phyloP scores from a whole-genome alignment of 2,113 vertebrate species.

The Calyptomena viridis region DNA sequence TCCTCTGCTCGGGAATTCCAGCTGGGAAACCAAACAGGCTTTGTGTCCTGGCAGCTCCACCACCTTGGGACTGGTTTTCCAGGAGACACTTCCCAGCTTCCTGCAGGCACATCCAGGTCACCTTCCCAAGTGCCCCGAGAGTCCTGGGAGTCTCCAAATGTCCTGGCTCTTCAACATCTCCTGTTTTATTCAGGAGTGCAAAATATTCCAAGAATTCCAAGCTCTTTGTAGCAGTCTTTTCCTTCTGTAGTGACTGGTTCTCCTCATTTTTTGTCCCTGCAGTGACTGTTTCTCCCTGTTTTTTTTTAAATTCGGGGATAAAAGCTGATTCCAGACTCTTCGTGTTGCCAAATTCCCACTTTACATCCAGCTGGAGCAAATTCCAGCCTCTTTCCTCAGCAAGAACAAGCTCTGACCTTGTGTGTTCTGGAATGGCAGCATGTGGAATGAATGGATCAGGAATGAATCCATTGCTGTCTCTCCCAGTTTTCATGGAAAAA shows the following conservation, averaged over 20 bases:
- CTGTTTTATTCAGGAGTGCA: neutral
- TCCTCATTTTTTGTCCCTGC: neutral
- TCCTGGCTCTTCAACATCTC: neutral
- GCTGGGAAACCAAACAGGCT: neutral
- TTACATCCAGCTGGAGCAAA: neutral
- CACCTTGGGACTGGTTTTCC: neutral
- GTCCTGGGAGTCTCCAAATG: neutral
- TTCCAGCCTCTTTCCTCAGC: neutral
- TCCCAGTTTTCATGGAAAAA: neutral
- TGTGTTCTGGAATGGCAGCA: neutral
- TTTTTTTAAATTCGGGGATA: neutral
- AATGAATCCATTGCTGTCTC: neutral
- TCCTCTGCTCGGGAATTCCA: neutral
- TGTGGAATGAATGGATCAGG: conserved; percentile 23
- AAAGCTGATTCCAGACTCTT: neutral
- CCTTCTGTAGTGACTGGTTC: neutral
- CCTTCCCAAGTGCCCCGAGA: neutral
- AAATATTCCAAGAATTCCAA: neutral
- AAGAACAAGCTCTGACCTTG: neutral
- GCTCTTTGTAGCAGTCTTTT: neutral
- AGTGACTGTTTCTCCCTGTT: neutral
- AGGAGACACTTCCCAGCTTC: neutral
- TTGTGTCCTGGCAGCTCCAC: neutral
- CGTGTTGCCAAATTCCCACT: neutral
- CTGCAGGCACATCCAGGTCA: neutral